phyloP scores from a whole-genome alignment of 2,113 vertebrate genomes.

The Esox niger region DNA sequence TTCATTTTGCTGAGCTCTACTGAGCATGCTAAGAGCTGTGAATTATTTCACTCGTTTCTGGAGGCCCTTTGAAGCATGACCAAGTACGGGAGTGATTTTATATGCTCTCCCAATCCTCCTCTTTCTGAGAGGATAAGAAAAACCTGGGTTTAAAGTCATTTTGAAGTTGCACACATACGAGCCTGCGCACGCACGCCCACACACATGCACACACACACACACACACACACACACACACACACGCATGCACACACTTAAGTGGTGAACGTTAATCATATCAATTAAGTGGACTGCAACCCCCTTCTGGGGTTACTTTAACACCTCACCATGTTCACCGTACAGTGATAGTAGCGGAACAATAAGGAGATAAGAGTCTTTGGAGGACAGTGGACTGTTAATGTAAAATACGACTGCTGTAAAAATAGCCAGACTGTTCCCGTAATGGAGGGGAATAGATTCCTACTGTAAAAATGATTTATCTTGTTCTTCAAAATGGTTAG shows the following conservation, averaged over 20 bases:
- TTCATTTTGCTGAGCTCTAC: conserved; percentile 55
- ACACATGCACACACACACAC: too few relatives aligned
- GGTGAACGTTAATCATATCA: conserved; percentile 67
- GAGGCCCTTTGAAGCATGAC: conserved; percentile 66
- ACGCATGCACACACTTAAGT: conserved; percentile 31
- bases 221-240: conserved; percentile 43
- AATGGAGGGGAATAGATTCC: conserved; percentile 6
- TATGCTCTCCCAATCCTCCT: conserved; percentile 63
- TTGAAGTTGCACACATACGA: conserved; percentile 20
- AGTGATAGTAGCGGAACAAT: conserved; percentile 28
- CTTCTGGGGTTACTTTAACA: conserved; percentile 46
- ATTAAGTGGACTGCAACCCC: conserved; percentile 60
- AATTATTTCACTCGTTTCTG: conserved; percentile 71
- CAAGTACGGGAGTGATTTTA: conserved; percentile 48
- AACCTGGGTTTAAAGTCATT: conserved; percentile 57
- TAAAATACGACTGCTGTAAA: conserved; percentile 43
- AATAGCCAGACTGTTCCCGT: conserved; percentile 13
- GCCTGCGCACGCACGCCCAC: too few relatives aligned
- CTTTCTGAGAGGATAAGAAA: conserved; percentile 60
- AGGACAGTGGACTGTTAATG: conserved; percentile 31
- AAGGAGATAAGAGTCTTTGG: conserved; percentile 17
- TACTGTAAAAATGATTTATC: conserved; percentile 29
- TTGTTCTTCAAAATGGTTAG: conserved; percentile 15
- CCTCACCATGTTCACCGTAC: conserved; percentile 32
- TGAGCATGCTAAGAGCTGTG: conserved; percentile 61